phyloP scores from a whole-genome alignment of 1,140 invertebrate species.

The Drosophila kepulauana region DNA sequence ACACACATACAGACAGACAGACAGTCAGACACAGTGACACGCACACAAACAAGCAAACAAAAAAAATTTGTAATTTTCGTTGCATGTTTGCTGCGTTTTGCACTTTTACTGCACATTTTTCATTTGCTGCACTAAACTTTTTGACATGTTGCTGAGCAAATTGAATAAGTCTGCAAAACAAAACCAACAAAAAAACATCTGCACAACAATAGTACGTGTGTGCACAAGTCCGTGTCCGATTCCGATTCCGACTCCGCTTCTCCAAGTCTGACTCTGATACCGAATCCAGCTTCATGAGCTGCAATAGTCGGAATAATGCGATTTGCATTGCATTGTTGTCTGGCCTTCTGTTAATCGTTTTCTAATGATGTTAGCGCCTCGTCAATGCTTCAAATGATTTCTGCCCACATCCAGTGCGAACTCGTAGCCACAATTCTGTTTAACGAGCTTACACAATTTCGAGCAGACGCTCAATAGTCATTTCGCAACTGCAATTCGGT shows the following conservation, averaged over 20 bases:
- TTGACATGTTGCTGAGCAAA: constrained; percentile 82
- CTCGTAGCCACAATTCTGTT: not conserved
- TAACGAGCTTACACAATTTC: not conserved
- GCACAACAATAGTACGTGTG: constrained; percentile 57
- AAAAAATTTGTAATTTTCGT: constrained; percentile 71
- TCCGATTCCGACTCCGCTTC: not conserved
- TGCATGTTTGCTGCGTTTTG: constrained; percentile 81
- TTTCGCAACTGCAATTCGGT: not conserved
- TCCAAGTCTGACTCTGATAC: not conserved
- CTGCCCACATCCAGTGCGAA: not conserved
- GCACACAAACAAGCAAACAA: constrained; percentile 36
- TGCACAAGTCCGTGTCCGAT: not conserved
- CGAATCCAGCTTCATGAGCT: not conserved
- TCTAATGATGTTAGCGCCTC: constrained; percentile 42
- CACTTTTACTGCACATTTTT: constrained; percentile 80
- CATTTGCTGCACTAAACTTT: constrained; percentile 76
- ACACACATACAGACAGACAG: constrained; percentile 25
- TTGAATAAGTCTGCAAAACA: constrained; percentile 76
- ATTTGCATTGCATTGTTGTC: constrained; percentile 48
- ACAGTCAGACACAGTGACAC: constrained; percentile 34
- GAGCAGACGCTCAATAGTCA: too few species aligned
- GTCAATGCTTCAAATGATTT: constrained; percentile 33
- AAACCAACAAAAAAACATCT: constrained; percentile 23
- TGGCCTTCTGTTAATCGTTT: constrained; percentile 45
- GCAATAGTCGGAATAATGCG: constrained; percentile 64